A percentile compares a stretch with the other conserved stretches of the same genome.
These are phyloP conservation scores for Sebastes diploproa DNA, from an alignment of 2,797 vertebrate species.

Conservation along the genomic window DNA sequence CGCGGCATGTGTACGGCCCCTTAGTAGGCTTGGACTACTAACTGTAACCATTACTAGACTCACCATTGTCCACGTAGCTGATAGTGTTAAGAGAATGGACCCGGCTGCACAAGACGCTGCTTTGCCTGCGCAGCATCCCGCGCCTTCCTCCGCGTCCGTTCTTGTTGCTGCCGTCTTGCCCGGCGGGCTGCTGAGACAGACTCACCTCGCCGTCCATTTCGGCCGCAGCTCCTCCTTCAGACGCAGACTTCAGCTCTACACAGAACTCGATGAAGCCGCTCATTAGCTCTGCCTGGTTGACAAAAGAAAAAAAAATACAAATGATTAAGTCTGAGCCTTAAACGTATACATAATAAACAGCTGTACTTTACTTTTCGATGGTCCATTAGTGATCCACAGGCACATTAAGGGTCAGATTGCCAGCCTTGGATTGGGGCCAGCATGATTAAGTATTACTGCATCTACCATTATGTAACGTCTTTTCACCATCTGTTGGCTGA, in stretches of 20 bases:
- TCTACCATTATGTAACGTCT: slow-evolving; percentile 30
- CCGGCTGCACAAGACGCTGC: slow-evolving; percentile 89
- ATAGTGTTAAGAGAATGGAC: slow-evolving; percentile 91
- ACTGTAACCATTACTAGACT: slow-evolving; percentile 39
- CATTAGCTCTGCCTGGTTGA: slow-evolving; percentile 90
- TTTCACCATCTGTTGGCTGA: slow-evolving; percentile 32
- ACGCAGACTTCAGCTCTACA: slow-evolving; percentile 85
- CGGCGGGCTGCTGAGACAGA: slow-evolving; percentile 26
- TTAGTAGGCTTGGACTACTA: background rate
- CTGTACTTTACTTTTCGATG: slow-evolving; percentile 9
- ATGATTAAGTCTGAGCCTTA: background rate
- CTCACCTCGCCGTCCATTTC: slow-evolving; percentile 58
- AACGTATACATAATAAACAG: background rate
- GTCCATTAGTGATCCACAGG: background rate
- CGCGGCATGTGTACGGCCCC: too few relatives aligned
- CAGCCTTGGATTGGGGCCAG: slow-evolving; percentile 18
- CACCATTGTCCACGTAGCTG: slow-evolving; percentile 91
- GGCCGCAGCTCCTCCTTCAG: slow-evolving; percentile 51
- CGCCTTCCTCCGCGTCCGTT: slow-evolving; percentile 74
- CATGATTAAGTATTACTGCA: slow-evolving; percentile 21
- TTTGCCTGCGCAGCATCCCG: slow-evolving; percentile 85
- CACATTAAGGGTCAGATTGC: background rate
- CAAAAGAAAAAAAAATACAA: background rate
- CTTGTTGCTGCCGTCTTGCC: slow-evolving; percentile 35
- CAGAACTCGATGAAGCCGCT: slow-evolving; percentile 94